These are phyloP conservation scores for Poeciliopsis prolifica DNA, from an alignment of 2,113 vertebrate genomes.

Conservation along the genomic window DNA sequence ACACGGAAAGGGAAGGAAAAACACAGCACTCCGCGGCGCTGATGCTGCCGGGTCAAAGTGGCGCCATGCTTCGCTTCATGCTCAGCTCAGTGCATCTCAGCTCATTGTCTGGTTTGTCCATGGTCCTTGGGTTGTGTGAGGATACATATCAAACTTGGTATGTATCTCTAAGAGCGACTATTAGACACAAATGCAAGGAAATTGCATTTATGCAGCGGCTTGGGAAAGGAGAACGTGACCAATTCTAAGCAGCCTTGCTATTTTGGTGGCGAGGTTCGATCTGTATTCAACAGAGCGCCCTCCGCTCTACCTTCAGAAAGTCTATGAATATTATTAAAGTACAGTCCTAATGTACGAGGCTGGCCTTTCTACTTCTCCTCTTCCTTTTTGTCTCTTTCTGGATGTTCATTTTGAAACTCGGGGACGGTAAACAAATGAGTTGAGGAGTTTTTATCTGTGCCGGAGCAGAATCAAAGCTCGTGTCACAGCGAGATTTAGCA, in stretches of 20 bases:
- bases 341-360: constrained; percentile 40
- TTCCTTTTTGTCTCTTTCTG: constrained; percentile 24
- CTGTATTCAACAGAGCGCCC: constrained; percentile 67
- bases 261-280: constrained; percentile 44
- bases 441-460: constrained; percentile 28
- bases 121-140: constrained; percentile 67
- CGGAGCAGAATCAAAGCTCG: constrained; percentile 40
- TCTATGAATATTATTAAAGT: constrained; percentile 78
- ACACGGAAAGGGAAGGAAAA: neutral
- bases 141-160: constrained; percentile 70
- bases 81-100: constrained; percentile 67
- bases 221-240: constrained; percentile 48
- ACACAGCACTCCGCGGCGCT: constrained; percentile 8
- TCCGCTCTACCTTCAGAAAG: constrained; percentile 60
- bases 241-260: constrained; percentile 33
- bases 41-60: constrained; percentile 7
- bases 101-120: constrained; percentile 68
- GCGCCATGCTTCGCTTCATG: constrained; percentile 64
- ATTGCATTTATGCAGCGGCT: constrained; percentile 66
- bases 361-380: constrained; percentile 1
- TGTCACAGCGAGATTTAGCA: constrained; percentile 41
- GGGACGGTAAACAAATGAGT: constrained; percentile 52
- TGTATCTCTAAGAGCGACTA: constrained; percentile 60
- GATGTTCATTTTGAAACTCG: constrained; percentile 37
- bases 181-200: constrained; percentile 66